A percentile compares a stretch with the other conserved stretches of the same genome.
phyloP scores from a whole-genome alignment of 2,113 vertebrate genomes.

The Astatoreochromis straeleni region DNA sequence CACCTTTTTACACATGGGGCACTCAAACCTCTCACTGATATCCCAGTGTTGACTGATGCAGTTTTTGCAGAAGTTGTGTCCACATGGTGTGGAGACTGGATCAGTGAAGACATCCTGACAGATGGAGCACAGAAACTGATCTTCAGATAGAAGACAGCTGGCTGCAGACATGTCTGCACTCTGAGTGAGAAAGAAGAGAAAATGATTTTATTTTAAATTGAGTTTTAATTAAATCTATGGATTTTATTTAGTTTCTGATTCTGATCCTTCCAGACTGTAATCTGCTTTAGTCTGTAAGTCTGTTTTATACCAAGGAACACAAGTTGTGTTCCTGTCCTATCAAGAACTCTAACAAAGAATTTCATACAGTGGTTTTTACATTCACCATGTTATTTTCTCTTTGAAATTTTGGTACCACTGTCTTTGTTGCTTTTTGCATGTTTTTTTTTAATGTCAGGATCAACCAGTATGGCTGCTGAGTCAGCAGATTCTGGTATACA shows the following conservation, averaged over 20 bases:
- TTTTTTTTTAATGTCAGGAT: background rate
- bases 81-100: too few species aligned
- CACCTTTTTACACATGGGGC: accelerated
- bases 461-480: background rate
- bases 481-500: background rate
- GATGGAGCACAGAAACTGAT: background rate
- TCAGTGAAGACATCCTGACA: too few species aligned
- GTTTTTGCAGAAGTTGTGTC: too few species aligned
- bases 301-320: background rate
- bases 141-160: background rate
- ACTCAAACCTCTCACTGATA: background rate
- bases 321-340: background rate
- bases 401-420: background rate
- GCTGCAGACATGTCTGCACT: background rate
- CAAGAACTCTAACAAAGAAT: background rate
- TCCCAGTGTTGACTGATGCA: too few species aligned
- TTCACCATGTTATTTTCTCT: background rate
- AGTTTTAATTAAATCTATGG: background rate
- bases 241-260: background rate
- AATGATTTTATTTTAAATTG: background rate
- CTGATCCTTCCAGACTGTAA: background rate
- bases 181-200: background rate
- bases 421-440: background rate
- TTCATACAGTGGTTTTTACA: background rate
- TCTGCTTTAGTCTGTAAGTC: background rate